phyloP scores from a whole-genome alignment of 2,113 vertebrate species.

The Numenius arquata region DNA sequence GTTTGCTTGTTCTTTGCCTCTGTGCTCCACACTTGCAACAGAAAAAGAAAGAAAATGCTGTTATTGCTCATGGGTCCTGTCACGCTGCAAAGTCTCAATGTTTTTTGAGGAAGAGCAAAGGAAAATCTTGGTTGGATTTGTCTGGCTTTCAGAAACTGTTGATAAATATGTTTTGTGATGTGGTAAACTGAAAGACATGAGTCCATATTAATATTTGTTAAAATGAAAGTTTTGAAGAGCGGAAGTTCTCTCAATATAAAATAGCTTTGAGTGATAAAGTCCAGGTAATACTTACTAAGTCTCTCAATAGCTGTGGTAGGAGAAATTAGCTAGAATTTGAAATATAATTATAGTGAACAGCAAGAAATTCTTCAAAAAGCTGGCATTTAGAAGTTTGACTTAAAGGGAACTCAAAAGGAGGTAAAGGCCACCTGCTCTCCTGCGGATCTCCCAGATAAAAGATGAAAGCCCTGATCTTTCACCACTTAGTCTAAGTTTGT shows the following conservation, averaged over 20 bases:
- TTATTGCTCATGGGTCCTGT: neutral
- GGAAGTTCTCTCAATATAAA: neutral
- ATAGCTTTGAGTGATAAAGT: neutral
- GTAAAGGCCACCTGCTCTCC: neutral
- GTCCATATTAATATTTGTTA: neutral
- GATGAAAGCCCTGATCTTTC: neutral
- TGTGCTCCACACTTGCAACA: neutral
- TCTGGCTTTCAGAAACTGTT: neutral
- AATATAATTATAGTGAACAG: neutral
- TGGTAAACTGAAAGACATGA: neutral
- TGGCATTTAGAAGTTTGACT: neutral
- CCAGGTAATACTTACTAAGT: neutral
- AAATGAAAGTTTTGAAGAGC: neutral
- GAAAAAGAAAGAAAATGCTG: neutral
- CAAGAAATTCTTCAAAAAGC: neutral
- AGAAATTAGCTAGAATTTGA: neutral
- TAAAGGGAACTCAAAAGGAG: neutral
- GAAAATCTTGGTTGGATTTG: neutral
- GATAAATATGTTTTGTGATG: neutral
- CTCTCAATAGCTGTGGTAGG: neutral
- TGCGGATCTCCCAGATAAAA: neutral
- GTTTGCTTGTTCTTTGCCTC: neutral
- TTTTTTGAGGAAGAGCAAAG: neutral
- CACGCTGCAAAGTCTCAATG: neutral
- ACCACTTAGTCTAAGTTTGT: neutral